A percentile compares a stretch with the other conserved stretches of the same genome.
phyloP scores from a whole-genome alignment of 2,113 vertebrate species.

The Dipodomys merriami region DNA sequence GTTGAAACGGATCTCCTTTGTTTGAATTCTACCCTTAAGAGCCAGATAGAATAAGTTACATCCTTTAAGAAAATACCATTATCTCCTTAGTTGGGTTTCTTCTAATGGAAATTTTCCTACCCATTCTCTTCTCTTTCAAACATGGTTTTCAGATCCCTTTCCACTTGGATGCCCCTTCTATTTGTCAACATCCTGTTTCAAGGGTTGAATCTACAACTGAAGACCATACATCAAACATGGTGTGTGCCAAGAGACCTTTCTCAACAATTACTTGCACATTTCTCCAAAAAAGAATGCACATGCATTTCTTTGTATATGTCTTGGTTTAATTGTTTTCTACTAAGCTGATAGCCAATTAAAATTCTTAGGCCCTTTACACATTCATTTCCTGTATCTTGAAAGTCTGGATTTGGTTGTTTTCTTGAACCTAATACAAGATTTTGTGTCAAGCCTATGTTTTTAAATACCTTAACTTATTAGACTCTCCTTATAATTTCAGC shows the following conservation, averaged over 20 bases:
- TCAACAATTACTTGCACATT: background rate
- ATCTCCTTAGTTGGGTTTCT: constrained; percentile 34
- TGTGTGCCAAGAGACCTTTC: background rate
- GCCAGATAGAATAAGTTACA: background rate
- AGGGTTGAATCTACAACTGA: background rate
- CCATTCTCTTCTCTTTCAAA: background rate
- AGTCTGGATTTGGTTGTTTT: constrained; percentile 15
- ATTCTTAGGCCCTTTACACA: background rate
- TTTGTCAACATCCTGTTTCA: constrained; percentile 32
- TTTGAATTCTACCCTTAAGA: background rate
- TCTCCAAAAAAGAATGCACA: background rate
- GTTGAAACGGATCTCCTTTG: background rate
- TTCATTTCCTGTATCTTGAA: background rate
- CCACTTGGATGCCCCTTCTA: background rate
- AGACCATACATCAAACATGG: background rate
- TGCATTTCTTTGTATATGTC: background rate
- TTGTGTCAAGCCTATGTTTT: constrained; percentile 34
- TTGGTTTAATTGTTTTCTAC: constrained; percentile 39
- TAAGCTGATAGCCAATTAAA: constrained; percentile 37
- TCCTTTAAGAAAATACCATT: background rate
- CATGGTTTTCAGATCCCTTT: background rate
- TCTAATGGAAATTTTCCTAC: background rate
- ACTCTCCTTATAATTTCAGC: constrained; percentile 5
- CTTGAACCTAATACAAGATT: constrained; percentile 28
- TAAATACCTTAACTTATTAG: constrained; percentile 35